phyloP scores from a whole-genome alignment of 2,113 vertebrate species.

The Lepus americanus region DNA sequence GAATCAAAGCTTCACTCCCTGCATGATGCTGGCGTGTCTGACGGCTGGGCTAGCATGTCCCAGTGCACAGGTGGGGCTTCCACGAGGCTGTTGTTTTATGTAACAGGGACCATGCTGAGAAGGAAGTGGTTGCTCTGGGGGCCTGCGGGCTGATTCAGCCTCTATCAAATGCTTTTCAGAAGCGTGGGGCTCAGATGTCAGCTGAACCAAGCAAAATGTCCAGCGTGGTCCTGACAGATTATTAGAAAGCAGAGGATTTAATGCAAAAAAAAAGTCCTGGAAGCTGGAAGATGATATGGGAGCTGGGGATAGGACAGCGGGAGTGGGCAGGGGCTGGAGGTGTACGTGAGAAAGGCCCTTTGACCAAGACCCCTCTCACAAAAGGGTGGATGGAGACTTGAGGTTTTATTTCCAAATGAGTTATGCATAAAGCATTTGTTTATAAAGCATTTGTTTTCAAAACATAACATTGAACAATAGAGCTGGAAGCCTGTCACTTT shows the following conservation, averaged over 20 bases:
- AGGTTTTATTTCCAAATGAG: not conserved
- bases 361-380: not conserved
- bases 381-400: not conserved
- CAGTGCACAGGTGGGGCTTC: not conserved
- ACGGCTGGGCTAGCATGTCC: not conserved
- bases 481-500: not conserved
- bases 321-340: rapidly evolving
- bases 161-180: not conserved
- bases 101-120: not conserved
- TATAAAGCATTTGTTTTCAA: not conserved
- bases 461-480: not conserved
- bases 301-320: not conserved
- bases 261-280: not conserved
- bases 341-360: not conserved
- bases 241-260: not conserved
- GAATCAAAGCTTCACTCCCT: not conserved
- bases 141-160: not conserved
- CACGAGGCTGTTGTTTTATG: not conserved
- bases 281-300: not conserved
- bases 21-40: not conserved
- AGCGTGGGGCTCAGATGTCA: rapidly evolving
- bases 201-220: not conserved
- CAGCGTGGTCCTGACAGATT: not conserved
- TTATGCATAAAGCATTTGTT: not conserved
- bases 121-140: not conserved